Evolutionary conservation across 2,113 vertebrate genomes (phyloP).

Genomic region (Xenus cinereus): DNA sequence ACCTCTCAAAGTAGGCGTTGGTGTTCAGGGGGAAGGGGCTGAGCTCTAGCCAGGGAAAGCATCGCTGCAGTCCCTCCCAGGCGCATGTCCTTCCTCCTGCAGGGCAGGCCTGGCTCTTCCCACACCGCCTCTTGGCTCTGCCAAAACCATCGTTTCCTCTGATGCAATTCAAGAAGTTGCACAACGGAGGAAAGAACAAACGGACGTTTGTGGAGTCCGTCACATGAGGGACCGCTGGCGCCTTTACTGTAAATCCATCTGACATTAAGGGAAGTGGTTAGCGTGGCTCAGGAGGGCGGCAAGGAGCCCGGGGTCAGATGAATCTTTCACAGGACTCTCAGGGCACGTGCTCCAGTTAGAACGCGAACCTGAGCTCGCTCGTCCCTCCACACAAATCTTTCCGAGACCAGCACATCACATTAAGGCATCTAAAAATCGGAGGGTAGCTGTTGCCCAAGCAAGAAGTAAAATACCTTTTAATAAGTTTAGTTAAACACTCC

Average conservation of each 20-base stretch:
- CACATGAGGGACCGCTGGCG: neutral
- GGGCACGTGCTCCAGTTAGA: neutral
- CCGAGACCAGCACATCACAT: neutral
- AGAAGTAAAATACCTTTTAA: neutral
- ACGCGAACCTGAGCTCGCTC: neutral
- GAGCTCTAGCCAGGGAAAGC: neutral
- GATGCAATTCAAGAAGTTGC: slow-evolving; percentile 23
- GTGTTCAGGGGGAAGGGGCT: neutral
- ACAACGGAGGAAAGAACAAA: slow-evolving; percentile 31
- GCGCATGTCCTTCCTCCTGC: neutral
- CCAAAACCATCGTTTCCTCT: slow-evolving; percentile 27
- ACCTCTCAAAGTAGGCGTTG: fast-evolving
- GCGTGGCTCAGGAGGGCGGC: neutral
- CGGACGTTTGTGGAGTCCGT: neutral
- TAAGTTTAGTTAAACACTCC: neutral
- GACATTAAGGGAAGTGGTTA: slow-evolving; percentile 23
- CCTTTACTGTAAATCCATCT: neutral
- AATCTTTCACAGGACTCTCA: neutral
- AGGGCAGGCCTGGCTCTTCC: neutral
- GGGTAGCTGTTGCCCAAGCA: neutral
- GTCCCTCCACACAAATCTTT: neutral
- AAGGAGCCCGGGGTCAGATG: neutral
- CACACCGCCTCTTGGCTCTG: neutral
- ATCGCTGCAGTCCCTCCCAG: neutral
- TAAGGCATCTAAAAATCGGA: neutral